Conservation (phyloP, 2,888 invertebrate genomes). For the Sipha maydis region DNA sequence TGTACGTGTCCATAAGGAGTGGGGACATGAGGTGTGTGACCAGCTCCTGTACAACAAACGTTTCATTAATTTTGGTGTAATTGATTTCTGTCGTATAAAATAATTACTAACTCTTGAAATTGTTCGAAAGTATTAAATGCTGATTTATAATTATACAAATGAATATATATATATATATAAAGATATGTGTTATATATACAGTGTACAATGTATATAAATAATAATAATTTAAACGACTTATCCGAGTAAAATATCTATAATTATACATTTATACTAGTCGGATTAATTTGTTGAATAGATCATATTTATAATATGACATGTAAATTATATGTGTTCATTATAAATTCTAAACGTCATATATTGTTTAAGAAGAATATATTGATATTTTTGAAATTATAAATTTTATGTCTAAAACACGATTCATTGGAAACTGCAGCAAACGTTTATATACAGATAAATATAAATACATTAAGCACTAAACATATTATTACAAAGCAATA, state of each 20-base stretch:
- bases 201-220: not conserved
- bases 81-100: slow-evolving; percentile 20
- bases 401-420: too few species aligned
- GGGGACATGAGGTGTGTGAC: not conserved
- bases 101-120: not conserved
- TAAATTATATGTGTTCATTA: not conserved
- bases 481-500: too few species aligned
- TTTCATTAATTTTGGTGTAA: slow-evolving; percentile 13
- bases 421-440: too few species aligned
- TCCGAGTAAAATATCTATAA: not conserved
- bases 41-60: slow-evolving; percentile 22
- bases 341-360: not conserved
- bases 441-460: too few species aligned
- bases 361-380: not conserved
- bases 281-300: too few species aligned
- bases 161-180: too few species aligned
- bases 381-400: not conserved
- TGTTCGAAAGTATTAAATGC: not conserved
- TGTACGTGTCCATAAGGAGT: too few species aligned
- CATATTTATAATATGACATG: too few species aligned
- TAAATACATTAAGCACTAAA: too few species aligned
- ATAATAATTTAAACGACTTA: not conserved
- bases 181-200: not conserved
- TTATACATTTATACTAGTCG: too few species aligned
- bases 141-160: not conserved